A percentile compares a stretch with the other conserved stretches of the same genome.
These are phyloP conservation scores for Limnephilus rhombicus DNA, from an alignment of 2,888 invertebrate species.

Conservation along the genomic window DNA sequence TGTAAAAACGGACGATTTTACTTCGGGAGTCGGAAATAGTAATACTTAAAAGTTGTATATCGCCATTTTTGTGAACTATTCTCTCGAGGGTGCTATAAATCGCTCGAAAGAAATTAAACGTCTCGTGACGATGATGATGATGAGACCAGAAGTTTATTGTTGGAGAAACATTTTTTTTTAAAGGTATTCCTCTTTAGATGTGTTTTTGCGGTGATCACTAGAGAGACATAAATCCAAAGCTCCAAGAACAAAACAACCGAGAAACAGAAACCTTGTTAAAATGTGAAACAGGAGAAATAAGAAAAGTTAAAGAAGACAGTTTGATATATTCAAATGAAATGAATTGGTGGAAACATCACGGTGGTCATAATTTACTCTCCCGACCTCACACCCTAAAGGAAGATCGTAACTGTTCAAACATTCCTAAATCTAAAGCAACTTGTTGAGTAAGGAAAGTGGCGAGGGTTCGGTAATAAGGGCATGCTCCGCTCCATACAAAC, in stretches of 20 bases:
- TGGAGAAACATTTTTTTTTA: background rate
- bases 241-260: background rate
- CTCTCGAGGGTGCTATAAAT: background rate
- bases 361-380: constrained; percentile 22
- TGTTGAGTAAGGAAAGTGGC: constrained; percentile 39
- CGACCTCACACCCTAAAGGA: background rate
- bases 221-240: background rate
- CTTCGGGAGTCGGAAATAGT: background rate
- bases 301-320: background rate
- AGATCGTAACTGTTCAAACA: constrained; percentile 45
- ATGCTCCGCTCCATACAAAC: constrained; percentile 41
- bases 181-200: background rate
- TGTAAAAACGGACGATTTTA: background rate
- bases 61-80: background rate
- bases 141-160: background rate
- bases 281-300: background rate
- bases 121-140: background rate
- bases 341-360: constrained; percentile 9
- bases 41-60: background rate
- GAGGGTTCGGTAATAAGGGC: constrained; percentile 8
- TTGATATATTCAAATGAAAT: background rate
- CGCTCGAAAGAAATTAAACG: background rate
- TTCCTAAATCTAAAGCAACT: constrained; percentile 39
- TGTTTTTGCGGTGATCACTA: background rate
- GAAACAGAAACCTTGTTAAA: background rate